Conservation (phyloP, 2,888 invertebrate genomes). For the Amiota mariae region DNA sequence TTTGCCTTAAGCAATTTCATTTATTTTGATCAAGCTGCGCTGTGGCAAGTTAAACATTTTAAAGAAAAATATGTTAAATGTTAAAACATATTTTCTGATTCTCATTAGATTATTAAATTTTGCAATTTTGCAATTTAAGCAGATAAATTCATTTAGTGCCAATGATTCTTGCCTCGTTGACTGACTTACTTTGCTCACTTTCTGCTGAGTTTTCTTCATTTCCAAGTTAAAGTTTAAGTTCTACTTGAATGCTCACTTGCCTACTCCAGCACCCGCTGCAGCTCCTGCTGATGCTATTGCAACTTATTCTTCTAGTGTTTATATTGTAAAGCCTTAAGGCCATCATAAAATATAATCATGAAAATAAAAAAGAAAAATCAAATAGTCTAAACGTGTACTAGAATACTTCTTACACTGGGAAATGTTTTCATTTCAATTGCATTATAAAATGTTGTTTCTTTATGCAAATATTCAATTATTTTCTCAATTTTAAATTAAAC, state of each 20-base stretch:
- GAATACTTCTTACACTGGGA: background rate
- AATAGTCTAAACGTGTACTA: no score
- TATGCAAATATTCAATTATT: background rate
- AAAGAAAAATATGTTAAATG: slow-evolving; percentile 57
- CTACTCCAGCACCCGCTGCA: background rate
- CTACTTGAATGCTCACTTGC: background rate
- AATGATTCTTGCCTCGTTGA: background rate
- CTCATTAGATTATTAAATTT: slow-evolving; percentile 59
- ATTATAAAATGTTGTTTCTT: background rate
- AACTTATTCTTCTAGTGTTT: background rate
- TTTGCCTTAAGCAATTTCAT: slow-evolving; percentile 56
- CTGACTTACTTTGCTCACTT: background rate
- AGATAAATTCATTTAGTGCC: slow-evolving; percentile 54
- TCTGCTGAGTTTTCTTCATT: background rate
- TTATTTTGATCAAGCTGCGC: slow-evolving; percentile 16
- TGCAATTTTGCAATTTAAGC: slow-evolving; percentile 64
- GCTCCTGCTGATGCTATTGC: background rate
- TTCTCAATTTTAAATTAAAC: no score
- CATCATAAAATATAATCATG: background rate
- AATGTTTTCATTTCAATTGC: background rate
- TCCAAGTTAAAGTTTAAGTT: background rate
- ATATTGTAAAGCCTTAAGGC: background rate
- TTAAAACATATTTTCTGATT: slow-evolving; percentile 56
- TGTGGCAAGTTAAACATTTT: no score
- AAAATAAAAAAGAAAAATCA: no score